Evolutionary conservation across 2,888 invertebrate species (phyloP).

Genomic region (Cerceris rybyensis): DNA sequence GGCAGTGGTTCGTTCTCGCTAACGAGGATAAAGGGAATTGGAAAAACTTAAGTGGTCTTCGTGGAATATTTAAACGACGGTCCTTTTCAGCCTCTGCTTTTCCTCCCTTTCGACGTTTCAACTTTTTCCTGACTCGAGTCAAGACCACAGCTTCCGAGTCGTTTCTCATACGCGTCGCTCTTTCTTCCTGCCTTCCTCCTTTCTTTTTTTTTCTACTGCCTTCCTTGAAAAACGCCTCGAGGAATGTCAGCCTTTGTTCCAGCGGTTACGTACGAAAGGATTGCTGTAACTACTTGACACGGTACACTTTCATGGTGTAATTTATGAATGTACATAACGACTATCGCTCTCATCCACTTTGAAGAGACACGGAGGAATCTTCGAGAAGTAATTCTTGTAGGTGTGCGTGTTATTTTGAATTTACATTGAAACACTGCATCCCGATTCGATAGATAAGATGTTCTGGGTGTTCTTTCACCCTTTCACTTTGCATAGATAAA

Average conservation of each 20-base stretch:
- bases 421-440: not conserved
- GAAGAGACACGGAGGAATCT: not conserved
- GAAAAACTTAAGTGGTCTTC: conserved; percentile 32
- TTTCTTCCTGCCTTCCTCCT: conserved; percentile 1
- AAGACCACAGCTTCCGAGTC: conserved; percentile 23
- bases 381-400: not conserved
- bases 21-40: conserved; percentile 41
- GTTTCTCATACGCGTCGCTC: conserved; percentile 35
- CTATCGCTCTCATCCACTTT: not conserved
- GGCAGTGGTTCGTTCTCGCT: not conserved
- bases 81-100: not conserved
- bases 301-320: conserved; percentile 8
- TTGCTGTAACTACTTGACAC: conserved; percentile 30
- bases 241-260: conserved; percentile 35
- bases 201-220: not conserved
- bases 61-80: conserved; percentile 48
- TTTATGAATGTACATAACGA: conserved; percentile 13
- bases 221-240: conserved; percentile 1
- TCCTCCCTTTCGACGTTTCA: not conserved
- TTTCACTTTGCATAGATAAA: too few species aligned
- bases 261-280: conserved; percentile 27
- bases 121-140: conserved; percentile 25
- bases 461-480: too few species aligned
- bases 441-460: too few species aligned
- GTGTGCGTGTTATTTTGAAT: not conserved